Evolutionary conservation across 2,888 invertebrate species (phyloP).

Genomic region (Piscicola geometra): DNA sequence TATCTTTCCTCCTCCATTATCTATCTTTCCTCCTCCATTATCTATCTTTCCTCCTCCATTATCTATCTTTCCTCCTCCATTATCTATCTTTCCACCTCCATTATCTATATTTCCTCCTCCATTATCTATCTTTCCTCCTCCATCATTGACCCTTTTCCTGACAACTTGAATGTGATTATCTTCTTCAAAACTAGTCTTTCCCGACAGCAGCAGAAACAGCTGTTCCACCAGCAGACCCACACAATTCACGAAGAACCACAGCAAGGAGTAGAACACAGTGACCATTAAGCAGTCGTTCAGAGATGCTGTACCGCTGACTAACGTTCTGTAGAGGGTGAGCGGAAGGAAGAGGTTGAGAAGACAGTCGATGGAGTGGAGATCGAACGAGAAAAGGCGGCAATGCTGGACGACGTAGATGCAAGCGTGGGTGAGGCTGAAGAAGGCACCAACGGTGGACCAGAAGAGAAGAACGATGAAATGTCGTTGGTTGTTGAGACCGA

Average conservation of each 20-base stretch:
- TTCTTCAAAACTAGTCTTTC: conserved; percentile 49
- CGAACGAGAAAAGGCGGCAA: not conserved
- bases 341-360: conserved; percentile 47
- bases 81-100: no score
- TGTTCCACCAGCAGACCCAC: conserved; percentile 45
- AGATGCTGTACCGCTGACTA: conserved; percentile 43
- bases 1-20: no score
- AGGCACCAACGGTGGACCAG: conserved; percentile 46
- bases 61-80: no score
- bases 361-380: conserved; percentile 37
- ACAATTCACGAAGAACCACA: conserved; percentile 46
- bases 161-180: conserved; percentile 46
- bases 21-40: no score
- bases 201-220: conserved; percentile 42
- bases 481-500: conserved; percentile 51
- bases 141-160: conserved; percentile 19
- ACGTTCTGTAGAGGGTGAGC: conserved; percentile 44
- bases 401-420: conserved; percentile 35
- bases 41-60: no score
- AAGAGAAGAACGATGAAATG: conserved; percentile 50
- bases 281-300: conserved; percentile 41
- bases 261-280: conserved; percentile 45
- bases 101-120: no score
- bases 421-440: conserved; percentile 45
- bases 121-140: no score